Percentiles rank a stretch among this genome's conserved stretches.
Conservation (phyloP, 2,888 invertebrate genomes). For the Pteria penguin region DNA sequence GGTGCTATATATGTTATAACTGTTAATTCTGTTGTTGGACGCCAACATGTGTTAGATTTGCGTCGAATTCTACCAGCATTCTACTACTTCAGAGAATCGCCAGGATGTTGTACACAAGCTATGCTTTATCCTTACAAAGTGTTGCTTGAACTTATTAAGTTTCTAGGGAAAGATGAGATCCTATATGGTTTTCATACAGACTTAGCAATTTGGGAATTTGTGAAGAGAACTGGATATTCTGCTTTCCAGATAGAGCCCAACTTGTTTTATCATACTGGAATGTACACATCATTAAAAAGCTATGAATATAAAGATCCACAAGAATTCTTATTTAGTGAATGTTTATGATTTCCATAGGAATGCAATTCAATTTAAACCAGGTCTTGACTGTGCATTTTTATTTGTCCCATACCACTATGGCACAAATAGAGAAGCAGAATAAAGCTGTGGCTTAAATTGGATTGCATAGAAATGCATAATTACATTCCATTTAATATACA, state of each 20-base stretch:
- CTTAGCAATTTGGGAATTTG: slow-evolving; percentile 66
- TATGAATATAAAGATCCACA: slow-evolving; percentile 50
- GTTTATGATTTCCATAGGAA: no score
- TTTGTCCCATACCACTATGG: no score
- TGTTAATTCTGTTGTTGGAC: slow-evolving; percentile 56
- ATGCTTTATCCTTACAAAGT: slow-evolving; percentile 69
- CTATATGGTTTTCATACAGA: slow-evolving; percentile 64
- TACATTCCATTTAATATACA: no score
- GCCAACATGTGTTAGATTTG: slow-evolving; percentile 71
- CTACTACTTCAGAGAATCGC: slow-evolving; percentile 66
- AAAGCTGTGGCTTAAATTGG: no score
- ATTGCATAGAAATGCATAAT: no score
- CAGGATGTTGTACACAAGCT: slow-evolving; percentile 78
- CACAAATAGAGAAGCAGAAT: no score
- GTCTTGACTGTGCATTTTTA: no score
- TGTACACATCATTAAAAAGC: slow-evolving; percentile 66
- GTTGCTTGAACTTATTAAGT: slow-evolving; percentile 54
- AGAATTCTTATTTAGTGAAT: slow-evolving; percentile 50
- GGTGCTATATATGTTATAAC: slow-evolving; percentile 54
- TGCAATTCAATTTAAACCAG: no score
- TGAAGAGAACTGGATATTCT: slow-evolving; percentile 41
- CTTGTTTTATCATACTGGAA: slow-evolving; percentile 73
- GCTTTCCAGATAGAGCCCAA: slow-evolving; percentile 73
- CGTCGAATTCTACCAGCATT: slow-evolving; percentile 65
- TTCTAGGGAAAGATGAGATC: slow-evolving; percentile 53